These are phyloP conservation scores for Drosophila funebris DNA, from an alignment of 1,140 invertebrate genomes.

Conservation along the genomic window DNA sequence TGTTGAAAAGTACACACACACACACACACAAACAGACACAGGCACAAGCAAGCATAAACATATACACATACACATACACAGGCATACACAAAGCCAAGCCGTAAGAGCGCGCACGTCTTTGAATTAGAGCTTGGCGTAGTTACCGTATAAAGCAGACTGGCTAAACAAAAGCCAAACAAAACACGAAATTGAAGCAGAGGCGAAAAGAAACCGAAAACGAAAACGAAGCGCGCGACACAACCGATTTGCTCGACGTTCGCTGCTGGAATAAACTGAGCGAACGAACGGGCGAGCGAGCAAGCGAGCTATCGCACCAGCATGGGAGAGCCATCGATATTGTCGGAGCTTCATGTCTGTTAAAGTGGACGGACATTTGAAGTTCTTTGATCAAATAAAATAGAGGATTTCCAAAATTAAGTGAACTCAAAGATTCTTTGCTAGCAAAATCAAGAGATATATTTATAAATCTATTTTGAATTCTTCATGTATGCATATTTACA, in stretches of 20 bases:
- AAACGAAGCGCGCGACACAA: constrained; percentile 39
- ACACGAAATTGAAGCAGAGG: constrained; percentile 23
- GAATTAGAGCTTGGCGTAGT: constrained; percentile 35
- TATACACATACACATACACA: constrained; percentile 21
- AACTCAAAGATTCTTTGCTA: background rate
- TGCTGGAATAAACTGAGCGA: constrained; percentile 42
- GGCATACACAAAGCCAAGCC: background rate
- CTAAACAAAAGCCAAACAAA: constrained; percentile 41
- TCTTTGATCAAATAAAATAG: background rate
- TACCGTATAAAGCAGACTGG: constrained; percentile 26
- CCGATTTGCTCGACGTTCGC: constrained; percentile 45
- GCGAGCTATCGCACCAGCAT: background rate
- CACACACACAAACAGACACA: too few species aligned
- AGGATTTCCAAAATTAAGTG: background rate
- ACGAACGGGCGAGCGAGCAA: background rate
- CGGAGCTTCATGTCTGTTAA: constrained; percentile 1
- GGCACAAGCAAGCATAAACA: constrained; percentile 8
- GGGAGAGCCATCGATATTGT: constrained; percentile 8
- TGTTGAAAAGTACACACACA: constrained; percentile 41
- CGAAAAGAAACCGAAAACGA: background rate
- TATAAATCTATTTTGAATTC: too few species aligned
- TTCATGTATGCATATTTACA: too few species aligned
- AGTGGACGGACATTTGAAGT: background rate
- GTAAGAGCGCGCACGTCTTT: constrained; percentile 31
- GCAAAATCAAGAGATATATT: too few species aligned